Evolutionary conservation across 2,888 invertebrate genomes (phyloP), one percentile per base, ranked within the genome.

Genomic region (Clitarchus hookeri): DNA sequence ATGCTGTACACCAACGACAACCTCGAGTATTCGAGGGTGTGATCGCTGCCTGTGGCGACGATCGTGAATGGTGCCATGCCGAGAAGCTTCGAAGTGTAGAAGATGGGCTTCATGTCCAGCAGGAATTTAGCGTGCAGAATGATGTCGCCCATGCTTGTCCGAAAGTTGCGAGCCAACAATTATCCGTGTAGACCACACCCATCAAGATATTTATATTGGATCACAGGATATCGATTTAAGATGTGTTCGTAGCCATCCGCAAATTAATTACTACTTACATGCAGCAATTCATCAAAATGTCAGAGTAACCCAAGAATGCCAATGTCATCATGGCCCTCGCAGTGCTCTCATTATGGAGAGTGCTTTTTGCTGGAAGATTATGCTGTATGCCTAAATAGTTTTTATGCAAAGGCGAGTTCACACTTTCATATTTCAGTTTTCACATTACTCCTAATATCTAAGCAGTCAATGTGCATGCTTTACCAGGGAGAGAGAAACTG

Each of bases 51-150:
- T 27, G 27, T 82, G 4, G 6, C 23, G 19, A 82, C 82, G 27
- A 82, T 36, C 9, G 19, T 82, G 44, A 82, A 82, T 19, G 82
- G 82, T 36, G 82, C 82, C 82, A 82, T 36, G n/a, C 82, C 82
- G n/a, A 82, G 82, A 44, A 44, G 12, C 44, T 82, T 82, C 16
- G 82, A 82, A 36, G 44, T 44, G 44, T 82, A 82, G 25, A 82
- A 82, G 6, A 82, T 82, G 1, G 82, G 82, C 44, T 82, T 82
- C 82, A 82, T 82, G 44, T 82, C 82, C 16, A 36, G 27, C n/a
- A 65, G n/a, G 23, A 65, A 65, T 65, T 23, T 65, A n/a, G 65
- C 11, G 23, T 65, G 65, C 12, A 65, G 65, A n/a, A 65, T 65
- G 11, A 65, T 65, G 23, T 65, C 65, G n/a, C 65, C 65, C 65